Conservation (phyloP, 2,113 vertebrate species). For the Craseonycteris thonglongyai region DNA sequence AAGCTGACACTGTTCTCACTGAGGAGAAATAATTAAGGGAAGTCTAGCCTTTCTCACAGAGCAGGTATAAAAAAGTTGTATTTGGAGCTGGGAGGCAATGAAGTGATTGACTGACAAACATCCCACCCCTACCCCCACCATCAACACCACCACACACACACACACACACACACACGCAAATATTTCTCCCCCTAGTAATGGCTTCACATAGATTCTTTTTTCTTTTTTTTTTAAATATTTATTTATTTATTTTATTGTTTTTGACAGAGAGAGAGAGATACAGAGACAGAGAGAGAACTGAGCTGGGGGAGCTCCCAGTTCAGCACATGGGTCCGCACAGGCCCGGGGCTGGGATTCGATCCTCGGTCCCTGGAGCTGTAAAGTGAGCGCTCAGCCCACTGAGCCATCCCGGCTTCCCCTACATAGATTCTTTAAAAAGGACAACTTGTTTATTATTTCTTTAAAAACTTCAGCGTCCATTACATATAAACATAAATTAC, state of each 20-base stretch:
- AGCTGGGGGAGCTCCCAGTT: too few relatives aligned
- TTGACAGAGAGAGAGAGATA: too few relatives aligned
- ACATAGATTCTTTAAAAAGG: neutral
- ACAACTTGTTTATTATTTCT: neutral
- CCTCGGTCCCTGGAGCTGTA: too few relatives aligned
- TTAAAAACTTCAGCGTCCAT: neutral
- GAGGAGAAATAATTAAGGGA: neutral
- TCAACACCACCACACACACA: too few relatives aligned
- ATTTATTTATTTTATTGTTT: too few relatives aligned
- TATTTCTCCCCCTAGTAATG: neutral
- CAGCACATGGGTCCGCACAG: too few relatives aligned
- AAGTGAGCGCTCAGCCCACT: too few relatives aligned
- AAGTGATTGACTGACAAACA: neutral
- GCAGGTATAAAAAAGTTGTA: neutral
- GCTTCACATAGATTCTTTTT: neutral
- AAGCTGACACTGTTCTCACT: neutral
- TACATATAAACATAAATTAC: neutral
- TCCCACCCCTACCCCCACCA: too few relatives aligned
- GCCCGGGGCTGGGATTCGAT: too few relatives aligned
- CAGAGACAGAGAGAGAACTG: too few relatives aligned
- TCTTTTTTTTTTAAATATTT: neutral
- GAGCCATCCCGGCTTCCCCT: too few relatives aligned
- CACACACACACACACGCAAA: neutral
- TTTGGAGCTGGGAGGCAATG: neutral
- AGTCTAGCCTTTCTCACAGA: neutral